Evolutionary conservation across 1,140 invertebrate genomes (phyloP).

Genomic region (Drosophila yakuba): DNA sequence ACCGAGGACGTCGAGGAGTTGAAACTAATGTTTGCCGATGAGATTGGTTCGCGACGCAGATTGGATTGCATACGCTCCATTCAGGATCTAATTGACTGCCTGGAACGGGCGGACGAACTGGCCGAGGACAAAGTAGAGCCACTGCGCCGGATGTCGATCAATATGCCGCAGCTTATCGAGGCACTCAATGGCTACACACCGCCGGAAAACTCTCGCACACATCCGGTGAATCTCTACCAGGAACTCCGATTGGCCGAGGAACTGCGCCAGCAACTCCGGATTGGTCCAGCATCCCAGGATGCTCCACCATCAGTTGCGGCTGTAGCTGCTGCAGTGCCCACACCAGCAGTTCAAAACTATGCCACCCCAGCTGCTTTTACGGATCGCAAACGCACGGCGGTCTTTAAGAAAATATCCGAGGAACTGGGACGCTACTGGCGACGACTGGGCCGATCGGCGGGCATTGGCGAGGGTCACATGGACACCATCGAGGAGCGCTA

Average conservation of each 20-base stretch:
- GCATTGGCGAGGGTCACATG: constrained; percentile 85
- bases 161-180: constrained; percentile 24
- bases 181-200: constrained; percentile 42
- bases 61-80: constrained; percentile 45
- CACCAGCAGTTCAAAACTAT: constrained; percentile 32
- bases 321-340: background rate
- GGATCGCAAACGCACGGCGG: constrained; percentile 58
- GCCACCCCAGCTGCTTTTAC: constrained; percentile 42
- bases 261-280: constrained; percentile 44
- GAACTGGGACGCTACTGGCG: constrained; percentile 86
- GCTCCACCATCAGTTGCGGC: background rate
- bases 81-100: constrained; percentile 62
- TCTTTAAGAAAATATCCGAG: constrained; percentile 68
- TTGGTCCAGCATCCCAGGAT: constrained; percentile 7
- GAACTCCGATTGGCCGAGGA: constrained; percentile 65
- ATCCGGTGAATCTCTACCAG: constrained; percentile 43
- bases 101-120: constrained; percentile 62
- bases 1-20: constrained; percentile 50
- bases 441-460: constrained; percentile 85
- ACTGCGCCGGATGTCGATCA: constrained; percentile 10
- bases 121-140: constrained; percentile 60
- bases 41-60: constrained; percentile 56
- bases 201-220: background rate
- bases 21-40: constrained; percentile 39
- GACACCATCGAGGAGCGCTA: constrained; percentile 84